Evolutionary conservation across 2,888 invertebrate species (phyloP), one percentile per base, ranked within the genome.

Genomic region (Leptopterna dolabrata): DNA sequence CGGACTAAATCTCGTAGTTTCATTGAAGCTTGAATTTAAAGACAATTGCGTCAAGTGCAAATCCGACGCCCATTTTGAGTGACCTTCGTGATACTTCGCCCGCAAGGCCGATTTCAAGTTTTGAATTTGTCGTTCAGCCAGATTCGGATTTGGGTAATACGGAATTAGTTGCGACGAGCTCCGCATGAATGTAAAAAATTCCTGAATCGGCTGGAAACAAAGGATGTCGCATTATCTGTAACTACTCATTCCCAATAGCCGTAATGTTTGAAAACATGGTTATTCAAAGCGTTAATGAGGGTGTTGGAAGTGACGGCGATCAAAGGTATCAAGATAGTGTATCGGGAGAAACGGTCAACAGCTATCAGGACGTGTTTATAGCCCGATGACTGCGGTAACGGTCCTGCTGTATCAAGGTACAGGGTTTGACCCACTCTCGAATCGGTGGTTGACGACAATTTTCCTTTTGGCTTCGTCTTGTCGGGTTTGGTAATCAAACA

Each of bases 301-400:
- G n/a, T n/a, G n/a, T n/a, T n/a, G n/a, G n/a, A n/a, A n/a, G n/a
- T n/a, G n/a, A n/a, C n/a, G n/a, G n/a, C n/a, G n/a, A n/a, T n/a
- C n/a, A n/a, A n/a, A n/a, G n/a, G n/a, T n/a, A n/a, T n/a, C n/a
- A n/a, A n/a, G n/a, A n/a, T n/a, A n/a, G n/a, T 45, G 63, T 45
- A 85, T n/a, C 76, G 41, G 3, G 85, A 73, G 43, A 85, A 85
- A 16, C 47, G 76, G 29, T 85, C 85, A 1, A 85, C 76, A 4
- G 85, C 85, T 16, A 85, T 63, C 16, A 76, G 27, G 27, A 85
- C 27, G 76, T 85, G 76, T 29, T 27, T 7, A 45, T 85, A 73
- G 11, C 85, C 85, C 4, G 11, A n/a, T 16, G 73, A 55, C 19
- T 27, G n/a, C 19, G 85, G 73, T 11, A 85, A n/a, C 7, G 85